Base-by-base conservation (phyloP, 1,140 invertebrate genomes). In the Orchesella cincta region DNA sequence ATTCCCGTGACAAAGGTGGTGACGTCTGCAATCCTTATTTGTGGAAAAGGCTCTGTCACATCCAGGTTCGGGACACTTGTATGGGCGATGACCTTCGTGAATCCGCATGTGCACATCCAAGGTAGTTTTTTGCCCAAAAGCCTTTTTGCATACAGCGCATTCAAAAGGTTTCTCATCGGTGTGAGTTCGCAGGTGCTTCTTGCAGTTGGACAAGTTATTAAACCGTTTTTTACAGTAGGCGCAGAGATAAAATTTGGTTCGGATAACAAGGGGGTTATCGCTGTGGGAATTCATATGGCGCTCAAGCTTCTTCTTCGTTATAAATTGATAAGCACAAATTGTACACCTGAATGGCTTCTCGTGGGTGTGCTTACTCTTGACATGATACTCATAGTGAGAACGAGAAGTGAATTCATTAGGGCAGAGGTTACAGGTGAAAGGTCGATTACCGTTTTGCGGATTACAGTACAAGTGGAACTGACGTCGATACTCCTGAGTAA, bases 111-210 rank as follows among this genome's bases (percentile, higher is more conserved):
- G 84, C 62, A 80, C 76, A 20, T 83, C 73, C 54, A 84, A 78
- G 8, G 20, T 14, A 23, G 29, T n/a, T 28, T 77, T 73, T 33
- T 80, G 78, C 57, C 81, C 82, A 74, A 83, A 82, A 26, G 76
- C 54, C 52, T 83, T 81, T n/a, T 78, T 73, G 73, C 88, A 89
- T 52, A 87, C 84, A 75, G 85, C 85, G 80, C 88, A 89, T 75
- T 84, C 84, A 83, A 86, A 89, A 5, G 88, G 88, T 72, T 86
- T 81, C 82, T 89, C 88, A 1, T 87, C 82, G 1, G 86, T 86
- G 76, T 86, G 86, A 2, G 81, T 83, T 1, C 83, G 78, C 78
- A 84, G 83, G 83, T 85, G 84, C 54, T 74, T 75, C 34, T 64
- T 64, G 1, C 29, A 33, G 23, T 62, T n/a, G 20, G 20, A 23